Percentiles rank a stretch among this genome's conserved stretches.
Evolutionary conservation across 2,888 invertebrate species (phyloP).

Genomic region (Prosopocoilus inquinatus): DNA sequence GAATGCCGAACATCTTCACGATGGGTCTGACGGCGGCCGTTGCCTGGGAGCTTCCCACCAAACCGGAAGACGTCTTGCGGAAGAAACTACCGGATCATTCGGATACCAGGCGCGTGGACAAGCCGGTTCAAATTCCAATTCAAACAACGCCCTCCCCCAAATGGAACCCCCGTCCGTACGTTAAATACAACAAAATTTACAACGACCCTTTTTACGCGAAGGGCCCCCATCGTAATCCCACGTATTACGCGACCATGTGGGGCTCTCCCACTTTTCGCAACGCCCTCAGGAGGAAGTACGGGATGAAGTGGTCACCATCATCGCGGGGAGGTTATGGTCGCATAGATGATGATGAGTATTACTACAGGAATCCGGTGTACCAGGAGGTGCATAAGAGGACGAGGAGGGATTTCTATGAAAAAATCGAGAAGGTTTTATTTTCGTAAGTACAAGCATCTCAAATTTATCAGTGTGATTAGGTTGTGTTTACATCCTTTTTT

Average conservation of each 20-base stretch:
- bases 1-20: constrained; percentile 60
- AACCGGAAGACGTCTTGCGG: constrained; percentile 9
- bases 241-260: too few relatives aligned
- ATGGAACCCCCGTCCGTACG: too few relatives aligned
- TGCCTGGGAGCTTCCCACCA: constrained; percentile 72
- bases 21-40: constrained; percentile 73
- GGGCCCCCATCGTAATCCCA: too few relatives aligned
- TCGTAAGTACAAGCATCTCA: constrained; percentile 5
- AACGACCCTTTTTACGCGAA: too few relatives aligned
- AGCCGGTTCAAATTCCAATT: neutral
- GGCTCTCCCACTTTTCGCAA: too few relatives aligned
- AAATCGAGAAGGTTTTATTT: constrained; percentile 7
- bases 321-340: too few relatives aligned
- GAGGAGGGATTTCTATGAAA: constrained; percentile 9
- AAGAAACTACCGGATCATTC: constrained; percentile 11
- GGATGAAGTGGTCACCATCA: neutral
- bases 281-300: constrained; percentile 5
- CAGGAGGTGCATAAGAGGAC: constrained; percentile 10
- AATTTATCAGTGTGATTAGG: too few relatives aligned
- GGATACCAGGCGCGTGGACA: constrained; percentile 2
- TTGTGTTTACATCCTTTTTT: too few relatives aligned
- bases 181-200: too few relatives aligned
- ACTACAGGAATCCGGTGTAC: constrained; percentile 12
- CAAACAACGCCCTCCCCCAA: too few relatives aligned
- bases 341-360: neutral